Evolutionary conservation across 2,113 vertebrate species (phyloP).

Genomic region (Syngnathus floridae): DNA sequence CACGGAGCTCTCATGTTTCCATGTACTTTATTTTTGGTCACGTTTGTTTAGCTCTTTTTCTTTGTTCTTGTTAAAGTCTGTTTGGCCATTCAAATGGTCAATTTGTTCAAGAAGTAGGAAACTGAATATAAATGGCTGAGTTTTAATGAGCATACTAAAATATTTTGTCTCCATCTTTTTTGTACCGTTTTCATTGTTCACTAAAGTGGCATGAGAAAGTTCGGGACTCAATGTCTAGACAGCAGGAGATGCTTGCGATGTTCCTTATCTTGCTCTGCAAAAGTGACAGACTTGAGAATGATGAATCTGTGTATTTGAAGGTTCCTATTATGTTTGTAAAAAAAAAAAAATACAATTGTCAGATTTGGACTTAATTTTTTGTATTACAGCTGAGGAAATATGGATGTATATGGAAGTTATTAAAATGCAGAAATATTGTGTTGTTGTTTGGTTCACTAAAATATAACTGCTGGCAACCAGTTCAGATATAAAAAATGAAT

Average conservation of each 20-base stretch:
- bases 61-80: slow-evolving; percentile 46
- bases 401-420: slow-evolving; percentile 79
- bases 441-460: not conserved
- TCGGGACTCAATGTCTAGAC: slow-evolving; percentile 41
- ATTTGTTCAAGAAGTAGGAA: slow-evolving; percentile 56
- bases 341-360: slow-evolving; percentile 66
- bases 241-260: slow-evolving; percentile 45
- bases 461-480: too few species aligned
- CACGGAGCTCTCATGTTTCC: slow-evolving; percentile 65
- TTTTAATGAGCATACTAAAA: slow-evolving; percentile 37
- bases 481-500: too few species aligned
- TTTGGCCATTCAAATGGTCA: slow-evolving; percentile 40
- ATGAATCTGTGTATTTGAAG: slow-evolving; percentile 81
- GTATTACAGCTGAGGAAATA: slow-evolving; percentile 74
- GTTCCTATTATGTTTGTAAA: slow-evolving; percentile 96
- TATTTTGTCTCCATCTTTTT: slow-evolving; percentile 35
- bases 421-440: slow-evolving; percentile 62
- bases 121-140: slow-evolving; percentile 21
- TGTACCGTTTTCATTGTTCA: slow-evolving; percentile 39
- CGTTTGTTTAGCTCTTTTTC: slow-evolving; percentile 62
- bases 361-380: slow-evolving; percentile 65
- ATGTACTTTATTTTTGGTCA: slow-evolving; percentile 40
- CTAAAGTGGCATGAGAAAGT: slow-evolving; percentile 51
- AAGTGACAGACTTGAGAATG: slow-evolving; percentile 73
- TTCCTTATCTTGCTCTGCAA: slow-evolving; percentile 61